These are phyloP conservation scores for Pachydiplax longipennis DNA, from an alignment of 2,888 invertebrate species.

Conservation along the genomic window DNA sequence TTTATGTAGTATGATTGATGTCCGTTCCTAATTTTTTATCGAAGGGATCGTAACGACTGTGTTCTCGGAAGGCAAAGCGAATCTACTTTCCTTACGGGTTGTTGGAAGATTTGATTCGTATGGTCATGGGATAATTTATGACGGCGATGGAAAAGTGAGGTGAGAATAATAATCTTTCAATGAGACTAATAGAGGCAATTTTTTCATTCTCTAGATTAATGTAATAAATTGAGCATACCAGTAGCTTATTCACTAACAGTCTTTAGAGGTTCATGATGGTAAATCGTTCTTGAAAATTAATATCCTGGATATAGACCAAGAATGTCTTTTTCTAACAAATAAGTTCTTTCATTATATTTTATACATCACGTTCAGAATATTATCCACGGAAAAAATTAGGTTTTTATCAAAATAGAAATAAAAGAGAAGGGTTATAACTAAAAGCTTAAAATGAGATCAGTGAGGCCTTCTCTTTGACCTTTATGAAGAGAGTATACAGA, in stretches of 20 bases:
- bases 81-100: background rate
- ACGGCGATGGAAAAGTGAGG: constrained; percentile 11
- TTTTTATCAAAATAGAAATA: background rate
- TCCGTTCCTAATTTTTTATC: background rate
- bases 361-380: too few species aligned
- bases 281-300: too few species aligned
- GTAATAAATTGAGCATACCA: too few species aligned
- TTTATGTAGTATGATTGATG: too few species aligned
- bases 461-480: background rate
- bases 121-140: constrained; percentile 20
- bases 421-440: background rate
- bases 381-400: background rate
- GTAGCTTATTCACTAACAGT: too few species aligned
- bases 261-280: too few species aligned
- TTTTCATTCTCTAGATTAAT: background rate
- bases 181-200: background rate
- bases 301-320: too few species aligned
- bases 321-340: too few species aligned
- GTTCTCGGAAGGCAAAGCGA: background rate
- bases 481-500: too few species aligned
- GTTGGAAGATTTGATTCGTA: background rate
- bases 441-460: background rate
- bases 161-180: background rate
- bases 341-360: too few species aligned
- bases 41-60: background rate